Evolutionary conservation across 2,113 vertebrate species (phyloP), one percentile per base, ranked within the genome.

Genomic region (Origma solitaria): DNA sequence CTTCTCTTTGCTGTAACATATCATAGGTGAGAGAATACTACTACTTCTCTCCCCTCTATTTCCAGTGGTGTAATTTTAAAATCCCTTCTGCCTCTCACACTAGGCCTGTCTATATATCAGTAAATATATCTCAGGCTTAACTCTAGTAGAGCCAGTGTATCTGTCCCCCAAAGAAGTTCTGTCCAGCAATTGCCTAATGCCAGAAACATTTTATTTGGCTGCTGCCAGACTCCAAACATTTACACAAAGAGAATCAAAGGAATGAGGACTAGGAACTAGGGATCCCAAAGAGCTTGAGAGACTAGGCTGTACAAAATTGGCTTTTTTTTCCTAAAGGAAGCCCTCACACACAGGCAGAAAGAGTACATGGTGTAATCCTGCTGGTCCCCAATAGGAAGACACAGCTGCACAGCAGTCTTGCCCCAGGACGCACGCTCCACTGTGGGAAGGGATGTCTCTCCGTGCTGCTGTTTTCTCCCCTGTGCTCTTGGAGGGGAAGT

Each of bases 391-490:
- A 4, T 0, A 1, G 25, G 31, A 28, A 85, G 21, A 18, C 11
- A 23, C 5, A 40, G 6, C 15, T 17, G n/a, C 19, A 17, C 10
- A 30, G 15, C n/a, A 49, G 37, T 16, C 9, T n/a, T 1, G 0
- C 57, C 28, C n/a, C 20, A n/a, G 78, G 30, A 35, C 40, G 19
- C 20, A 49, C 18, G 17, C 23, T 53, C 42, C 1, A 0, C 24
- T 38, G 40, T 25, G 58, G 61, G 33, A 68, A 28, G 7, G 14
- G 3, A 17, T 19, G 28, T 35, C 16, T 28, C 37, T 33, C 38
- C 31, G 15, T n/a, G 15, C 23, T 56, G 56, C 23, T 5, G 13
- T 8, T 20, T 82, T 31, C 30, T 80, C 44, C 21, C 65, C 54
- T 64, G 7, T 65, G 37, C 25, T 76, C 56, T 31, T 25, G 13